Percentiles rank a stretch among this genome's conserved stretches.
Conservation (phyloP, 2,113 vertebrate genomes). For the Sturnus vulgaris region DNA sequence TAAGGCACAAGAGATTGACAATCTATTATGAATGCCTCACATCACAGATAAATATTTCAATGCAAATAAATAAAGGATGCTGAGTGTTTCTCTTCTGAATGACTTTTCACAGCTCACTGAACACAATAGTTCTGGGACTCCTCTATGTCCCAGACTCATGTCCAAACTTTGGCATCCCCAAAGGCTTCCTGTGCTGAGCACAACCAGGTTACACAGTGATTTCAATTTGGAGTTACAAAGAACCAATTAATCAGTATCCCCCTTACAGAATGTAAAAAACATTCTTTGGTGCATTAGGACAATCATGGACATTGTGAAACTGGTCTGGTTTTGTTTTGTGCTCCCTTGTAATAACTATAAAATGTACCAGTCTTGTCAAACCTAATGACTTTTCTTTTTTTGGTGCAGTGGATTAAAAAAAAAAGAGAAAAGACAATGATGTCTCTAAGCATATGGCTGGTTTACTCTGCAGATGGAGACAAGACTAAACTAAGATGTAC, state of each 20-base stretch:
- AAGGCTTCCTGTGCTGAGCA: slow-evolving; percentile 54
- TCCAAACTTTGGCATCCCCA: slow-evolving; percentile 68
- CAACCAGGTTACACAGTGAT: slow-evolving; percentile 74
- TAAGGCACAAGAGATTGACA: slow-evolving; percentile 85
- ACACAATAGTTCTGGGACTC: slow-evolving; percentile 79
- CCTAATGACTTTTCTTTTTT: slow-evolving; percentile 47
- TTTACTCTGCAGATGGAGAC: not conserved
- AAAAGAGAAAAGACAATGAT: slow-evolving; percentile 18
- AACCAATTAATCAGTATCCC: slow-evolving; percentile 79
- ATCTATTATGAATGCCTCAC: slow-evolving; percentile 91
- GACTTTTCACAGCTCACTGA: slow-evolving; percentile 88
- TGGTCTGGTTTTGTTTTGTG: slow-evolving; percentile 65
- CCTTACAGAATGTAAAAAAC: slow-evolving; percentile 65
- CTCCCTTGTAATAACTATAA: slow-evolving; percentile 80
- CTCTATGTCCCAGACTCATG: slow-evolving; percentile 66
- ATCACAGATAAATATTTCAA: slow-evolving; percentile 99
- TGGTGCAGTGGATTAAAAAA: not conserved
- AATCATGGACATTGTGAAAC: slow-evolving; percentile 55
- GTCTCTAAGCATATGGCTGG: slow-evolving; percentile 27
- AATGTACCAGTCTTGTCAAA: slow-evolving; percentile 68
- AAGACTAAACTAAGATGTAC: not conserved
- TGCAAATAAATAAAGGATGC: slow-evolving; percentile 99
- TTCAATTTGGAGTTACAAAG: slow-evolving; percentile 79
- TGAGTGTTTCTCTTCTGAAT: slow-evolving; percentile 86
- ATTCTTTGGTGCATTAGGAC: slow-evolving; percentile 70